phyloP scores from a whole-genome alignment of 2,888 invertebrate genomes.

The Diadegma fenestrale region DNA sequence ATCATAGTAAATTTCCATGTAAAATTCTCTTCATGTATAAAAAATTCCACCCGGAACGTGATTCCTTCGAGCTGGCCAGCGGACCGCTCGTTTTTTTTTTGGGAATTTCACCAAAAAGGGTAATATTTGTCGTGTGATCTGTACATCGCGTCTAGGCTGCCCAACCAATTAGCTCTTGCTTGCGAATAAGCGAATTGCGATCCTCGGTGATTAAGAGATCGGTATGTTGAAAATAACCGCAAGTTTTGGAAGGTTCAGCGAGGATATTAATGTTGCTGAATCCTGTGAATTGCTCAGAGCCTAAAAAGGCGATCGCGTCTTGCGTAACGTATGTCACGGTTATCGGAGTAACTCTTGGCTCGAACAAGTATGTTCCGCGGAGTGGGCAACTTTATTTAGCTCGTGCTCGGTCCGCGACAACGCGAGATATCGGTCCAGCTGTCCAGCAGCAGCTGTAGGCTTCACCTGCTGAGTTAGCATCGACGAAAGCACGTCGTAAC shows the following conservation, averaged over 20 bases:
- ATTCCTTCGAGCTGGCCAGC: not conserved
- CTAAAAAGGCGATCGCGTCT: not conserved
- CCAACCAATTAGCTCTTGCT: not conserved
- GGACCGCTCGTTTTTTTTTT: not conserved
- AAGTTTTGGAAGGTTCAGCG: not conserved
- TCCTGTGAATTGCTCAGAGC: not conserved
- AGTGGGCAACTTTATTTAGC: slow-evolving; percentile 46
- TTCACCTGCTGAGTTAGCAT: slow-evolving; percentile 80
- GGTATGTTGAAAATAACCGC: not conserved
- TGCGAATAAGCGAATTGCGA: not conserved
- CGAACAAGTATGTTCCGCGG: slow-evolving; percentile 36
- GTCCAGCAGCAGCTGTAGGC: slow-evolving; percentile 80
- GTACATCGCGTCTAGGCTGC: not conserved
- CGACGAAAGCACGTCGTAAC: slow-evolving; percentile 29
- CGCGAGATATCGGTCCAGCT: slow-evolving; percentile 82
- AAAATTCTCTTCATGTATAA: too few species aligned
- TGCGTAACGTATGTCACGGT: slow-evolving; percentile 11
- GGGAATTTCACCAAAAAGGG: not conserved
- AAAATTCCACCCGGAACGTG: not conserved
- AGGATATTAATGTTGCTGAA: not conserved
- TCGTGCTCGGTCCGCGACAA: slow-evolving; percentile 44
- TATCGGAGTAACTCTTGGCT: slow-evolving; percentile 51
- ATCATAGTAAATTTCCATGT: too few species aligned
- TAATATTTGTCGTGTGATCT: not conserved
- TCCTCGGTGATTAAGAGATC: not conserved